phyloP scores from a whole-genome alignment of 2,888 invertebrate genomes.

The Drosophila gaucha region DNA sequence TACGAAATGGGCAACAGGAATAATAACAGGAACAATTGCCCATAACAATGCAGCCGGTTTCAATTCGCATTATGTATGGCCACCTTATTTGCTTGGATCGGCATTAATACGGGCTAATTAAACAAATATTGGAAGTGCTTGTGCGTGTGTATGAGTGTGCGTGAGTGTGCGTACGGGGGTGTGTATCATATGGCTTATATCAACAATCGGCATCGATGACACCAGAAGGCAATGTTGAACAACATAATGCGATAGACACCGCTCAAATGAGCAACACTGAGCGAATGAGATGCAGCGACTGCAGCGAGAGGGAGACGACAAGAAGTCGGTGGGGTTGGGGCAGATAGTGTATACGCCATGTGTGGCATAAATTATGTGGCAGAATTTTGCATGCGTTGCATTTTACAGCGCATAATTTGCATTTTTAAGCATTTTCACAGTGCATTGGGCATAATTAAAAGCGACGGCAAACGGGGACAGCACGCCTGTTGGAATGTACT shows the following conservation, averaged over 20 bases:
- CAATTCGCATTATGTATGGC: conserved; percentile 51
- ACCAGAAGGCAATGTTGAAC: conserved; percentile 61
- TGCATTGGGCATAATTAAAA: conserved; percentile 75
- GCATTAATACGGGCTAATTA: conserved; percentile 77
- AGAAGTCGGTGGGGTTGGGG: neutral
- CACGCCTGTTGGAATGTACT: conserved; percentile 16
- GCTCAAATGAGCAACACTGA: conserved; percentile 17
- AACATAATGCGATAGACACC: conserved; percentile 64
- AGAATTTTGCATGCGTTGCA: conserved; percentile 70
- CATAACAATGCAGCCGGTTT: conserved; percentile 54
- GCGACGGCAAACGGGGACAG: conserved; percentile 25
- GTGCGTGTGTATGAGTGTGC: neutral
- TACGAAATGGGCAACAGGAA: conserved; percentile 2
- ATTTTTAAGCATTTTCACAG: conserved; percentile 77
- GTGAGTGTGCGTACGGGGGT: conserved; percentile 25
- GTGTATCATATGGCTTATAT: conserved; percentile 61
- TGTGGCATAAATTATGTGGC: conserved; percentile 68
- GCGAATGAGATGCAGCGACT: conserved; percentile 11
- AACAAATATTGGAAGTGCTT: conserved; percentile 60
- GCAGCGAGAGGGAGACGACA: conserved; percentile 5
- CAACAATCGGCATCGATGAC: conserved; percentile 56
- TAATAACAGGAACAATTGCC: conserved; percentile 35
- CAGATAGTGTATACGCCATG: conserved; percentile 13
- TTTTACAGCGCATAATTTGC: conserved; percentile 73
- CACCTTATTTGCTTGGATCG: conserved; percentile 68